Conservation (phyloP, 2,113 vertebrate genomes). For the Platichthys flesus region DNA sequence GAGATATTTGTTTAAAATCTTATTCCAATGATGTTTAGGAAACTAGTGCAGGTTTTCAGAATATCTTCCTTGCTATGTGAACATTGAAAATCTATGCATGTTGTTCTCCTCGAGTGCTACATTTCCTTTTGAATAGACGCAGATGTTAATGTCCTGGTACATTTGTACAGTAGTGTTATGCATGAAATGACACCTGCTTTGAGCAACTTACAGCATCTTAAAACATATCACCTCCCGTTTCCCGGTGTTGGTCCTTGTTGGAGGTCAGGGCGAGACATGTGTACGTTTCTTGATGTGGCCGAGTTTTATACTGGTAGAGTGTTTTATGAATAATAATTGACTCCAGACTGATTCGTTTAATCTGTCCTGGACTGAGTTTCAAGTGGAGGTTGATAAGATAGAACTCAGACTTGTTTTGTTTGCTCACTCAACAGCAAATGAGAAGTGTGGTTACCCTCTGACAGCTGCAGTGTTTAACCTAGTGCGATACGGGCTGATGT, state of each 20-base stretch:
- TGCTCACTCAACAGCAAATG: conserved; percentile 13
- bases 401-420: conserved; percentile 21
- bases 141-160: conserved; percentile 67
- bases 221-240: conserved; percentile 65
- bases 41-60: conserved; percentile 53
- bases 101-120: conserved; percentile 67
- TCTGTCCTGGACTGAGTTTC: conserved; percentile 26
- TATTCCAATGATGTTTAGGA: conserved; percentile 32
- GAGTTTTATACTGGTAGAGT: conserved; percentile 49
- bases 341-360: conserved; percentile 18
- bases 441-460: conserved; percentile 9
- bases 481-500: conserved; percentile 1
- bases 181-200: conserved; percentile 67
- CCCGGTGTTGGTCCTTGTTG: conserved; percentile 30
- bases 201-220: conserved; percentile 50
- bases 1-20: conserved; percentile 20
- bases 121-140: conserved; percentile 54
- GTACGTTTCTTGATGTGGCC: conserved; percentile 21
- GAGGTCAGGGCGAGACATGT: neutral
- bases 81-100: conserved; percentile 83
- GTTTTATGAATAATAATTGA: conserved; percentile 51
- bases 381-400: conserved; percentile 3
- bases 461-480: conserved; percentile 24
- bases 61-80: conserved; percentile 71
- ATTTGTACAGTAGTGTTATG: conserved; percentile 74